These are phyloP conservation scores for Coronaproctus castanopsis DNA, from an alignment of 2,888 invertebrate species.

Conservation along the genomic window DNA sequence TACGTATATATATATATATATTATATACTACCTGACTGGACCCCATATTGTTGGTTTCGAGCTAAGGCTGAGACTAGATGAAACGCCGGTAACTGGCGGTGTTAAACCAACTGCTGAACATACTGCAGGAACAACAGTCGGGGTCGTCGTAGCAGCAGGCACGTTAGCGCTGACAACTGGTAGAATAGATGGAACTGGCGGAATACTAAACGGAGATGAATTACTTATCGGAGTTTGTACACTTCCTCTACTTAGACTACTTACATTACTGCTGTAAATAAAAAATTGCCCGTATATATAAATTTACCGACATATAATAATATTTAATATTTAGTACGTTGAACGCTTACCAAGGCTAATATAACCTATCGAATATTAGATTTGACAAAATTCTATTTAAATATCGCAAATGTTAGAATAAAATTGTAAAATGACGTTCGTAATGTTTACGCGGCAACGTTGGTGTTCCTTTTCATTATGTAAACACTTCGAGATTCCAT, in stretches of 20 bases:
- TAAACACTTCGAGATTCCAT: too few species aligned
- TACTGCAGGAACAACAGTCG: slow-evolving; percentile 7
- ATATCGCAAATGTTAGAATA: too few species aligned
- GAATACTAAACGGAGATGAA: slow-evolving; percentile 20
- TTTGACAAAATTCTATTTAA: too few species aligned
- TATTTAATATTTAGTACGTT: too few species aligned
- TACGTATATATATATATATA: too few species aligned
- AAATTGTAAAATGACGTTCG: too few species aligned
- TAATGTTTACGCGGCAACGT: too few species aligned
- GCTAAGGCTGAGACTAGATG: slow-evolving; percentile 38
- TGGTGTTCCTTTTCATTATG: too few species aligned
- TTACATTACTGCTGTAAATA: slow-evolving; percentile 52
- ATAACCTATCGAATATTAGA: too few species aligned
- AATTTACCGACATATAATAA: too few species aligned
- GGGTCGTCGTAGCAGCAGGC: slow-evolving; percentile 19
- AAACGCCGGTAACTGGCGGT: slow-evolving; percentile 31
- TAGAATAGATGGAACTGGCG: slow-evolving; percentile 13
- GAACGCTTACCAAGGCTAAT: too few species aligned
- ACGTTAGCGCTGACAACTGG: slow-evolving; percentile 9
- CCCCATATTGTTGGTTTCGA: slow-evolving; percentile 29
- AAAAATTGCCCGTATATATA: too few species aligned
- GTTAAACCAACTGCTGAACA: slow-evolving; percentile 23
- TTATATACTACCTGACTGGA: slow-evolving; percentile 21
- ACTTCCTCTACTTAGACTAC: slow-evolving; percentile 55
- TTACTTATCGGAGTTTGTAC: slow-evolving; percentile 28